phyloP scores from a whole-genome alignment of 2,888 invertebrate species.

The Leucozona laternaria region DNA sequence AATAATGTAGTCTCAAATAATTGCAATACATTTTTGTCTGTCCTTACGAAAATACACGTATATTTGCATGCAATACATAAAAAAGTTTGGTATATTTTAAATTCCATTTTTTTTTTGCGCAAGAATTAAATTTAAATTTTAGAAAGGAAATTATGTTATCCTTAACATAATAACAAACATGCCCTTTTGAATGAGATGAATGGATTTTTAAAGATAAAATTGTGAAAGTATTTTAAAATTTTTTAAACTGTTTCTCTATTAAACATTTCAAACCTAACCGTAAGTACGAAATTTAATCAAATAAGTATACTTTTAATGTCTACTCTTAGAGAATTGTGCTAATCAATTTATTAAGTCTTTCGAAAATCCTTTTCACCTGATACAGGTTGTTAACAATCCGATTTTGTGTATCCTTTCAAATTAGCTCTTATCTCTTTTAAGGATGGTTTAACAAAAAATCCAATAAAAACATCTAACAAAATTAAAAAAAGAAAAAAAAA shows the following conservation, averaged over 20 bases:
- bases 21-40: conserved; percentile 34
- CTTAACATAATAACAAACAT: conserved; percentile 44
- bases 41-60: conserved; percentile 63
- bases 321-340: conserved; percentile 15
- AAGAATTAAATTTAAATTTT: conserved; percentile 31
- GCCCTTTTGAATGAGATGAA: conserved; percentile 63
- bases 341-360: conserved; percentile 42
- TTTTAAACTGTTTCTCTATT: not conserved
- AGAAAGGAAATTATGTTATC: conserved; percentile 51
- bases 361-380: conserved; percentile 70
- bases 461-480: not conserved
- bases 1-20: conserved; percentile 35
- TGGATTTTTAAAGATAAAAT: conserved; percentile 52
- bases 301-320: not conserved
- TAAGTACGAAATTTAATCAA: not conserved
- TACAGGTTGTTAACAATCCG: conserved; percentile 69
- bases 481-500: conserved; percentile 5
- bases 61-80: conserved; percentile 33
- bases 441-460: conserved; percentile 28
- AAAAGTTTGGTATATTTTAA: conserved; percentile 35
- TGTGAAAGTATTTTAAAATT: not conserved
- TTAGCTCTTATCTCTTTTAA: conserved; percentile 22
- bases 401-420: conserved; percentile 44
- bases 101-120: conserved; percentile 48
- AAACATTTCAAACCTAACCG: not conserved